Conservation (phyloP, 2,888 invertebrate genomes). For the Hydraecia micacea region DNA sequence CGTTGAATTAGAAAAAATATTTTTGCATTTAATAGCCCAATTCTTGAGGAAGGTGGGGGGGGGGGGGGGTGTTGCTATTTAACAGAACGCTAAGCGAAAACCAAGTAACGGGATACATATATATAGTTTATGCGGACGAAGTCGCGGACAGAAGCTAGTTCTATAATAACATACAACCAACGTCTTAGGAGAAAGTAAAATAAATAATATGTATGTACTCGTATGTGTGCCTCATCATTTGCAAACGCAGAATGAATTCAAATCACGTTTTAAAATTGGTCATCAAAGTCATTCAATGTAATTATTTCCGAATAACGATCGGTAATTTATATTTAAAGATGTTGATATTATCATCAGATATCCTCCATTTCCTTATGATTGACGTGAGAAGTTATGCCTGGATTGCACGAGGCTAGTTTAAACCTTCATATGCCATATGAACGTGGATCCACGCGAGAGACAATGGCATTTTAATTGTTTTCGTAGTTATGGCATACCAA, state of each 20-base stretch:
- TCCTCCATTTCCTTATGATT: conserved; percentile 20
- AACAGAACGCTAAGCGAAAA: too few species aligned
- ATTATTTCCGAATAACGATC: conserved; percentile 34
- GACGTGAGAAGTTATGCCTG: background rate
- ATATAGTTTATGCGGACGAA: too few species aligned
- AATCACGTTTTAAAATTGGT: conserved; percentile 50
- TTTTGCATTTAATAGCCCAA: too few species aligned
- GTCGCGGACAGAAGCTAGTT: too few species aligned
- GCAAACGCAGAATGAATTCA: conserved; percentile 64
- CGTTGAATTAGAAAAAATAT: too few species aligned
- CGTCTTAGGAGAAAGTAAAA: background rate
- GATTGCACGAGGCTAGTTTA: background rate
- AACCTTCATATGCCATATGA: too few species aligned
- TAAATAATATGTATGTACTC: background rate
- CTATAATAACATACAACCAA: background rate
- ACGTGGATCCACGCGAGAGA: too few species aligned
- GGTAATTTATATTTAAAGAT: conserved; percentile 29
- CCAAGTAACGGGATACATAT: too few species aligned
- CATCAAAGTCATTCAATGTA: conserved; percentile 44
- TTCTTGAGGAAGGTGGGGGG: too few species aligned
- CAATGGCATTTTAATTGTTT: too few species aligned
- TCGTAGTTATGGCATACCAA: background rate
- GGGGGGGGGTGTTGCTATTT: too few species aligned
- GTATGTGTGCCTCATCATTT: conserved; percentile 1
- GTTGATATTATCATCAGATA: background rate